A percentile compares a stretch with the other conserved stretches of the same genome.
phyloP scores from a whole-genome alignment of 1,140 invertebrate species.

The Drosophila nigromelanica region DNA sequence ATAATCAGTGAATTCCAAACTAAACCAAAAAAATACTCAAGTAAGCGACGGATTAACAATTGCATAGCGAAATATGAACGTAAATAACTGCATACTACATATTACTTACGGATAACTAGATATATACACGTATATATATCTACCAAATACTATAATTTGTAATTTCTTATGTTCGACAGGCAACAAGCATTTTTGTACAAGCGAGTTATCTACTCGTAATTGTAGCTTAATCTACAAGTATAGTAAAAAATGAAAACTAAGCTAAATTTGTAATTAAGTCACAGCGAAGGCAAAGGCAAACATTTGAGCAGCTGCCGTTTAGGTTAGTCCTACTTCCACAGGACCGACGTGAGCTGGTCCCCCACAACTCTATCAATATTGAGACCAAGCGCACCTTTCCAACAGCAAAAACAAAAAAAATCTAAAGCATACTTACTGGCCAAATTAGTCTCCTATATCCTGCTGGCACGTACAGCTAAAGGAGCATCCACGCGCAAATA shows the following conservation, averaged over 20 bases:
- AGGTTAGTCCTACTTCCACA: constrained; percentile 15
- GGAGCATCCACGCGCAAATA: constrained; percentile 23
- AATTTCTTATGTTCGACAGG: constrained; percentile 47
- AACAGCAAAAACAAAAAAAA: constrained; percentile 7
- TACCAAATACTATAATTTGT: constrained; percentile 21
- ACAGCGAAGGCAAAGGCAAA: constrained; percentile 22
- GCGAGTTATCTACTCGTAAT: constrained; percentile 59
- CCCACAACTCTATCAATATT: constrained; percentile 17
- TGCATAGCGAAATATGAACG: constrained; percentile 48
- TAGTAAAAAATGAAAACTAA: constrained; percentile 44
- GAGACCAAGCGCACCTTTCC: constrained; percentile 24
- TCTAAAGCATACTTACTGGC: constrained; percentile 59
- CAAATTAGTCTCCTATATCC: constrained; percentile 73
- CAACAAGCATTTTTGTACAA: constrained; percentile 54
- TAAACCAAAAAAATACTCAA: constrained; percentile 68
- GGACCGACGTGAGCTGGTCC: constrained; percentile 4
- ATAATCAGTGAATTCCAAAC: constrained; percentile 80
- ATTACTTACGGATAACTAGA: constrained; percentile 30
- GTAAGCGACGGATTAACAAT: constrained; percentile 57
- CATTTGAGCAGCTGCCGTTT: background rate
- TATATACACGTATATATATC: constrained; percentile 25
- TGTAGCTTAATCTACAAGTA: constrained; percentile 38
- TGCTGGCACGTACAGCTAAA: constrained; percentile 32
- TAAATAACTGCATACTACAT: constrained; percentile 13
- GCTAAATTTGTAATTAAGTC: constrained; percentile 65